These are phyloP conservation scores for Tribolium castaneum DNA, from an alignment of 1,140 invertebrate genomes.

Conservation along the genomic window DNA sequence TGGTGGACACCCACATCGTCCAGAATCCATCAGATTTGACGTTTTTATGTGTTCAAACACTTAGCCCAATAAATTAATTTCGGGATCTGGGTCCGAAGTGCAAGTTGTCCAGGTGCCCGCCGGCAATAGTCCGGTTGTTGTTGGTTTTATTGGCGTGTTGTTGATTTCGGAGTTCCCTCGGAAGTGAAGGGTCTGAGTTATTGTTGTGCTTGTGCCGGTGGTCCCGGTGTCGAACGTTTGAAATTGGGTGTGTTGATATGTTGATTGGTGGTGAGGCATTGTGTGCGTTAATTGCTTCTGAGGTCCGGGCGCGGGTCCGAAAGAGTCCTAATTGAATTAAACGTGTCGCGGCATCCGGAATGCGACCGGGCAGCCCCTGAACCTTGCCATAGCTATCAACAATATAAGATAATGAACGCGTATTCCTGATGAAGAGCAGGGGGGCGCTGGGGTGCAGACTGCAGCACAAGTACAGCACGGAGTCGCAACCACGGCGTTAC, in stretches of 20 bases:
- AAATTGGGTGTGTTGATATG: constrained; percentile 36
- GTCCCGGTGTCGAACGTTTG: constrained; percentile 23
- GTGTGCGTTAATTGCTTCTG: constrained; percentile 35
- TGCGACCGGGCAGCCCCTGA: constrained; percentile 39
- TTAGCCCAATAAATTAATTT: background rate
- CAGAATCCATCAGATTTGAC: background rate
- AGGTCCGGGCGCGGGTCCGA: background rate
- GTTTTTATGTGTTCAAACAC: background rate
- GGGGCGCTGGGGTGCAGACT: constrained; percentile 24
- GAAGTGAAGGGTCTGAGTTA: constrained; percentile 29
- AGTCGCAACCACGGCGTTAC: constrained; percentile 12
- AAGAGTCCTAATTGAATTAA: constrained; percentile 26
- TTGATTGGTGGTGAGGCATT: constrained; percentile 36
- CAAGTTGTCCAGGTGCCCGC: background rate
- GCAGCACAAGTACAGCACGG: constrained; percentile 22
- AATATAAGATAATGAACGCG: constrained; percentile 40
- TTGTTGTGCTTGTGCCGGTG: constrained; percentile 9
- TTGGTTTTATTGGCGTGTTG: background rate
- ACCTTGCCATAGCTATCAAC: constrained; percentile 33
- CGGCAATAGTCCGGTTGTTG: background rate
- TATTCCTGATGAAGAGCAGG: constrained; percentile 37
- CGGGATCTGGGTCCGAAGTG: background rate
- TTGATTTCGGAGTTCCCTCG: background rate
- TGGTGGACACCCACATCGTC: background rate
- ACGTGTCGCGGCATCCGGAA: constrained; percentile 38